Base-by-base conservation (phyloP, 2,113 vertebrate genomes). In the Felis chaus region DNA sequence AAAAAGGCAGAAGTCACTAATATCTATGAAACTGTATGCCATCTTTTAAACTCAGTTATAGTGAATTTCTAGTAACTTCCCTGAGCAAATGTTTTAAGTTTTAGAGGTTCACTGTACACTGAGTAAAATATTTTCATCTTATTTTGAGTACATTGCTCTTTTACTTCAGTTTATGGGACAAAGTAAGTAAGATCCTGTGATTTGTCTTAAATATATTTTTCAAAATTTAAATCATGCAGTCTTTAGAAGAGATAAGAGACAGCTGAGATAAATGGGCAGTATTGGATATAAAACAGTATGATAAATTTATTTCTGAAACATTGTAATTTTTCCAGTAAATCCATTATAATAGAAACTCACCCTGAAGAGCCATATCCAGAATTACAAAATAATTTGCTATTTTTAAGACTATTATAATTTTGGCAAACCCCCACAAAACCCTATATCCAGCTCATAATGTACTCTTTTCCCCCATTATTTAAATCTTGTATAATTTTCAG, bases 91-190 rank as follows among this genome's bases (percentile, higher is more conserved):
- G 13, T 95, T 68, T 7, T 31, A 92, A 86, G 63, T 92, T 91
- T 82, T 61, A 87, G 33, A 81, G 36, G 74, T 82, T 97, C 25
- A 69, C 2, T 92, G 25, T 96, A 89, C 1, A 80, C 31, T 68
- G 73, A 91, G 12, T 91, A 76, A 63, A 82, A 65, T 97, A 66
- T 79, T 89, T 79, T 97, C 45, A 65, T 57, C 81, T 86, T 96
- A 63, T 65, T 94, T 89, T 83, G 71, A 96, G 88, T 91, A 63
- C 39, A 39, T 5, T 96, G 27, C 48, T 25, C 45, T 97, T 89
- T 86, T 66, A 93, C 86, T 95, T 97, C 53, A 89, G 8, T 85
- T 95, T 27, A 50, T 95, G 27, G 25, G 2, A 14, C 36, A 73
- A 63, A 90, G 36, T 33, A 84, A 95, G 86, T 91, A 55, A 18